Evolutionary conservation across 2,797 vertebrate genomes (phyloP), one percentile per base, ranked within the genome.

Genomic region (Geotrypetes seraphini): DNA sequence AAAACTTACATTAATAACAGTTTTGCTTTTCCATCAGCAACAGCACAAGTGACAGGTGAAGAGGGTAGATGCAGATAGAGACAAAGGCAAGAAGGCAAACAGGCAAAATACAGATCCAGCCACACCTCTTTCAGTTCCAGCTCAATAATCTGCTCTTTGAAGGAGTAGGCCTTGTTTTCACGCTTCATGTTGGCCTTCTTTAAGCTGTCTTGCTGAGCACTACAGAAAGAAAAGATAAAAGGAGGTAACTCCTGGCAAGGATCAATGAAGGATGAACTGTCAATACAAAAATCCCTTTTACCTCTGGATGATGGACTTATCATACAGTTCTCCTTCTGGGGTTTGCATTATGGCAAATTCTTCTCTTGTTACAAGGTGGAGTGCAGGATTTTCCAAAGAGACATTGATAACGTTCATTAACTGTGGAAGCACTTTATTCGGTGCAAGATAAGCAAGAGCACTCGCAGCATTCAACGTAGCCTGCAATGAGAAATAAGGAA

Each of bases 101-200:
- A n/a, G n/a, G 28, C 4, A 29, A 22, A 10, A 5, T 19, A 33
- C 6, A n/a, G 8, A 8, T 5, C 16, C n/a, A 21, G 13, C 28
- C 69, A 63, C 48, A 97, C 96, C 90, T 97, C 93, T 58, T 97
- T 92, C 47, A 99, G 73, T 66, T 99, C 96, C 63, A 96, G 69
- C 60, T 97, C 96, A 19, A 99, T 95, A 55, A 99, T 97, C 73
- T 99, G 96, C 4, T 99, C 96, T 75, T 97, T 97, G 57, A 91
- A 99, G 27, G 94, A 96, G 31, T 99, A 99, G 8, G 92, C 92
- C 48, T 98, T 98, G 62, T 99, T 99, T 68, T 99, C 96, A 30
- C 95, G 78, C 66, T 96, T 97, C 79, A 99, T 90, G 69, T 97
- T 99, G 45, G 75, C 83, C 41, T 94, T 97, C 71, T 97, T 99